Base-by-base conservation (phyloP, 1,140 invertebrate genomes). In the Meteorus sp. region DNA sequence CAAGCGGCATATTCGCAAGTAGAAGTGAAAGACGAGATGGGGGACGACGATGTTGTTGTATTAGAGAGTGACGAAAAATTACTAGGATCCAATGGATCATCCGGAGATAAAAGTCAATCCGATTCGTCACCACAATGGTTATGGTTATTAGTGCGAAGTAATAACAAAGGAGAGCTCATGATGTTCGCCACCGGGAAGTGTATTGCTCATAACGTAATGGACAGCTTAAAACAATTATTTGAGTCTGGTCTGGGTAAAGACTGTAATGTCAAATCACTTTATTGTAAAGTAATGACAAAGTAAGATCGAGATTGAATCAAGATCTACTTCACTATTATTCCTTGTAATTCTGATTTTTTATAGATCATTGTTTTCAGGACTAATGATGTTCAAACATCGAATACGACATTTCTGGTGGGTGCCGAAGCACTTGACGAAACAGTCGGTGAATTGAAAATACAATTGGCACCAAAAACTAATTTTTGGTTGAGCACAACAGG, bases 251-350 rank as follows among this genome's bases (percentile, higher is more conserved):
- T 64, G 5, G 78, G 78, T 51, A 77, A 73, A 25, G 65, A 75
- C 60, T 77, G 74, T 48, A 79, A 78, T 41, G 75, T 80, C 1
- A 80, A 79, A 50, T 79, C 77, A 13, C 60, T 80, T 8, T 79
- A 79, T 58, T 79, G 77, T 57, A 79, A 79, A 62, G 70, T 71
- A 3, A 68, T 75, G 8, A 61, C 72, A 48, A 80, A 71, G 78
- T 80, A 70, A 66, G 69, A 55, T 2, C 51, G 8, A 27, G 51
- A 9, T 53, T 54, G 17, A 56, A 39, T 52, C 5, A 25, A 27
- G 17, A 3, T 0, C 1, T 2, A 3, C 60, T 52, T 43, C 15
- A 3, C 1, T 56, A 59, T 31, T 22, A 52, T 50, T 39, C 25
- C 48, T 23, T 0, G 22, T 45, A 29, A 35, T 22, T 5, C 60